Conservation (phyloP, 1,140 invertebrate genomes). For the Asobara japonica region DNA sequence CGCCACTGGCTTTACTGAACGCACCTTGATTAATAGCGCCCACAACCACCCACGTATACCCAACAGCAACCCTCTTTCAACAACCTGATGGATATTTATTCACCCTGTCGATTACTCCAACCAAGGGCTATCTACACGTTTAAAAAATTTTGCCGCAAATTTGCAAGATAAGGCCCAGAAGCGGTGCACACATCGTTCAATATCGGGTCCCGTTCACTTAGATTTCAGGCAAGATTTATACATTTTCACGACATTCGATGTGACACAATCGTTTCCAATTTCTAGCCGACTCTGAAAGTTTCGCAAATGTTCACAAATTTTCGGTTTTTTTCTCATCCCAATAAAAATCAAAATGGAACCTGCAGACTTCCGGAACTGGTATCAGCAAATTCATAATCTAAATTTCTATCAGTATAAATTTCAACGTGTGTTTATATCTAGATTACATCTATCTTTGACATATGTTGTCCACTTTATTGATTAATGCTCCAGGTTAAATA, state of each 20-base stretch:
- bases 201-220: too few relatives aligned
- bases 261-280: too few relatives aligned
- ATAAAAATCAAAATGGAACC: too few relatives aligned
- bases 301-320: too few relatives aligned
- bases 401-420: background rate
- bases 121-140: background rate
- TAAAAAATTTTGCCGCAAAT: too few relatives aligned
- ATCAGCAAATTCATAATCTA: background rate
- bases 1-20: conserved; percentile 1
- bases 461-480: background rate
- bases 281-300: too few relatives aligned
- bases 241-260: too few relatives aligned
- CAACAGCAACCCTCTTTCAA: background rate
- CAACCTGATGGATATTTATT: background rate
- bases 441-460: background rate
- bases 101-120: background rate
- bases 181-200: too few relatives aligned
- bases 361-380: too few relatives aligned
- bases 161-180: too few relatives aligned
- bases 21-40: background rate
- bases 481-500: background rate
- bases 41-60: background rate
- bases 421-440: background rate
- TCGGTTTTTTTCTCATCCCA: too few relatives aligned
- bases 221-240: too few relatives aligned